Conservation (phyloP, 2,888 invertebrate genomes). For the Coelogynopora nodosa region DNA sequence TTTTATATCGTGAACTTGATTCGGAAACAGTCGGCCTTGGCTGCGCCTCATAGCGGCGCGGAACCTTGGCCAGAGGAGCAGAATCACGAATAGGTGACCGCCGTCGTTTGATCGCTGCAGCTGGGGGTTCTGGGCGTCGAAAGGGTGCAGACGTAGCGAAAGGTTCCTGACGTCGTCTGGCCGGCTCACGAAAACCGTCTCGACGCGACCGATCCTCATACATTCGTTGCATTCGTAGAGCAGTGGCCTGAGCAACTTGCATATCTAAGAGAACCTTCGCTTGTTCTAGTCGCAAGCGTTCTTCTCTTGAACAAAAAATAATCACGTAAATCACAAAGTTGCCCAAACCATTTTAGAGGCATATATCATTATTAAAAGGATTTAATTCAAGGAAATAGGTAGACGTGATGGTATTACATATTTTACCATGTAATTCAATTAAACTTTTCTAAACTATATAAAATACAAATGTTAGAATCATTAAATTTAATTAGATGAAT, state of each 20-base stretch:
- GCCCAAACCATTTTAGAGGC: no score
- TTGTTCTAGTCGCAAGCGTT: background rate
- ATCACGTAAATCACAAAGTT: no score
- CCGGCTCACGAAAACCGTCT: background rate
- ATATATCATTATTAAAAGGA: no score
- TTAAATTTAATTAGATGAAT: no score
- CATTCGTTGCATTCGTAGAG: background rate
- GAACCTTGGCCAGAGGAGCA: background rate
- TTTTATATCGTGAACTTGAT: no score
- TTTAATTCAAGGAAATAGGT: no score
- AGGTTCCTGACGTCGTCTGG: background rate
- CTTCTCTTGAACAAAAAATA: background rate
- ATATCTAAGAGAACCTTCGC: background rate
- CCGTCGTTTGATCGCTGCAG: background rate
- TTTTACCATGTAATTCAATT: no score
- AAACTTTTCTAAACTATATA: no score
- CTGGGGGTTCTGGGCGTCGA: background rate
- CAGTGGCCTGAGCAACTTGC: background rate
- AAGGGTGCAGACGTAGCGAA: background rate
- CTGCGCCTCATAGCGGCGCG: background rate
- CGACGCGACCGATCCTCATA: background rate
- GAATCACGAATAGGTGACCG: background rate
- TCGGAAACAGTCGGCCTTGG: no score
- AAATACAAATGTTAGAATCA: no score
- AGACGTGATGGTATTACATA: no score